Base-by-base conservation (phyloP, 2,797 vertebrate species). In the Percopsis omiscomaycus region DNA sequence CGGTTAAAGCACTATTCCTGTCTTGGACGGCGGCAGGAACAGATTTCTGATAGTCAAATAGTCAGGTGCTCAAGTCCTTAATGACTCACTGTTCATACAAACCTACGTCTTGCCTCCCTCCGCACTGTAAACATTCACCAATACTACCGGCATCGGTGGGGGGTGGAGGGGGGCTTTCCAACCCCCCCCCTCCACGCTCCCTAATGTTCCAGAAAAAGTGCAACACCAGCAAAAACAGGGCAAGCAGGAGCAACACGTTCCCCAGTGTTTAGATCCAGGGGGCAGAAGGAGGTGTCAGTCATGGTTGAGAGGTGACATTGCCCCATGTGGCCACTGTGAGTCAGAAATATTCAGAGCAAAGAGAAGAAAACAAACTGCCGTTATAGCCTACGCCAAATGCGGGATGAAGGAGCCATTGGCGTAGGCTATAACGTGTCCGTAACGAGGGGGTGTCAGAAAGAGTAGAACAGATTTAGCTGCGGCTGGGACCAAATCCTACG, bases 171-270 rank as follows among this genome's bases (percentile, higher is more conserved):
- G 83, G 86, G 79, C 59, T 22, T 29, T 61, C 32, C 32, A 54
- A 37, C 62, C n/a, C 72, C 77, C 72, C 77, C 65, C 76, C 67
- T 54, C 69, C 68, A 64, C 47, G 66, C 78, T 74, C 61, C 73
- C 69, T 70, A 82, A 80, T 84, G 85, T 82, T 79, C 78, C 84
- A 76, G 74, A 88, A 84, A 90, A 79, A 87, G 65, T 74, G 76
- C 75, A 79, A 71, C 64, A 74, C 69, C 84, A 91, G 87, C 84
- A 72, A 81, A 86, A 82, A 73, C 69, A 59, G 59, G 71, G 74
- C 32, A 5, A 37, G 62, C 62, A 54, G 61, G 32, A 32, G 49
- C 30, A 28, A 71, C 64, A 69, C 59, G 78, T 73, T 71, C 62
- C 73, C 30, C 50, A 3, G 2, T 30, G 16, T 53, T 32, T 29